These are phyloP conservation scores for Listronotus bonariensis DNA, from an alignment of 1,140 invertebrate genomes.

Conservation along the genomic window DNA sequence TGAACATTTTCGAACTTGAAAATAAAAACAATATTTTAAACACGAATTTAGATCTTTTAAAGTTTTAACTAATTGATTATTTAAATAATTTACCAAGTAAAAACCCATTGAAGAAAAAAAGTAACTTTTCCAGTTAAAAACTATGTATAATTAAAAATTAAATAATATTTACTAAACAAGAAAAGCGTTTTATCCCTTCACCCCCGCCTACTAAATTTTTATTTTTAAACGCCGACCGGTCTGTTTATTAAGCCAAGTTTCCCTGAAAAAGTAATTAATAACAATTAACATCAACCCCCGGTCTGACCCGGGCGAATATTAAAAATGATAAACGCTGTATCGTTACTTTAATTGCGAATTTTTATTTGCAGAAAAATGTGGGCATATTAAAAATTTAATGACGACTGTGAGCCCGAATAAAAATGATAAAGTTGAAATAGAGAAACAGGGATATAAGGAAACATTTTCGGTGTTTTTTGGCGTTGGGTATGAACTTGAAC, in stretches of 20 bases:
- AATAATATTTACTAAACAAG: conserved; percentile 10
- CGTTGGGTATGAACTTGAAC: too few relatives aligned
- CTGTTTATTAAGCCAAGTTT: conserved; percentile 27
- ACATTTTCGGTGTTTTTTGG: too few relatives aligned
- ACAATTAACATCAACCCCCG: conserved; percentile 34
- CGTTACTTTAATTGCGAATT: conserved; percentile 38
- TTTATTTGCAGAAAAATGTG: conserved; percentile 35
- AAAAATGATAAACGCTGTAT: conserved; percentile 35
- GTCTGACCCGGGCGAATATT: conserved; percentile 30
- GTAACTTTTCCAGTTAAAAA: too few relatives aligned
- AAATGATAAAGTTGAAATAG: conserved; percentile 28
- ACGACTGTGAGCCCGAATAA: conserved; percentile 30
- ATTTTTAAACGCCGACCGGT: conserved; percentile 22
- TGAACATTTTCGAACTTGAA: too few relatives aligned
- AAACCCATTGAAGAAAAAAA: too few relatives aligned
- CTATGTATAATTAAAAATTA: too few relatives aligned
- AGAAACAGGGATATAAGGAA: background rate
- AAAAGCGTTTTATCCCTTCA: conserved; percentile 16
- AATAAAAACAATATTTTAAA: too few relatives aligned
- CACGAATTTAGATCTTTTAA: too few relatives aligned
- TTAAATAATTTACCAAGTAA: too few relatives aligned
- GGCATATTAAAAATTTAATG: conserved; percentile 37
- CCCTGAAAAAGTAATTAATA: conserved; percentile 31
- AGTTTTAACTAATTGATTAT: too few relatives aligned
- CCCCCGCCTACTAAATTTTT: conserved; percentile 21